A percentile compares a stretch with the other conserved stretches of the same genome.
Conservation (phyloP, 2,113 vertebrate species). For the Antechinus flavipes region DNA sequence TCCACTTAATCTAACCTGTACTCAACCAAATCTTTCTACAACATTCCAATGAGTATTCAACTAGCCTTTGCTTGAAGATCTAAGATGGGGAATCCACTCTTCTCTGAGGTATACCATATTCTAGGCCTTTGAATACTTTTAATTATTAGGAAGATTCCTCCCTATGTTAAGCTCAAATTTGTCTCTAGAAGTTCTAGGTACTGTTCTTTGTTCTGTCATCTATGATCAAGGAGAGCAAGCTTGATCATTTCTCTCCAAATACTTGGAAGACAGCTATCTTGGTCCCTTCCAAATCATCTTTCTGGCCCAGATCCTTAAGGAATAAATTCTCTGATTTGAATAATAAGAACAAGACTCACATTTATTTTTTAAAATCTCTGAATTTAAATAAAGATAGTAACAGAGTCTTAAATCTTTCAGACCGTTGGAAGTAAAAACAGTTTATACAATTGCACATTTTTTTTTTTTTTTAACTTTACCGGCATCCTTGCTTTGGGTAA, state of each 20-base stretch:
- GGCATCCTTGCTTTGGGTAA: conserved; percentile 84
- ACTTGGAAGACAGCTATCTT: background rate
- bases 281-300: background rate
- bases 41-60: background rate
- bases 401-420: background rate
- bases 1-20: background rate
- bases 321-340: background rate
- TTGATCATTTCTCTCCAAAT: background rate
- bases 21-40: background rate
- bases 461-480: conserved; percentile 82
- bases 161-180: background rate
- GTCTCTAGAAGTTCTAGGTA: background rate
- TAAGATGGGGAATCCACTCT: background rate
- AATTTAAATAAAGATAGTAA: background rate
- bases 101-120: background rate
- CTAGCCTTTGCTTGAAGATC: background rate
- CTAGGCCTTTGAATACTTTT: background rate
- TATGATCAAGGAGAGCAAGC: background rate
- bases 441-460: background rate
- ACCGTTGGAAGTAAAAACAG: background rate
- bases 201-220: background rate
- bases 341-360: background rate
- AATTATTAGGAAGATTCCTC: background rate
- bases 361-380: background rate
- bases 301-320: background rate